A percentile compares a stretch with the other conserved stretches of the same genome.
phyloP scores from a whole-genome alignment of 2,888 invertebrate species.

The Aphodius sticticus region DNA sequence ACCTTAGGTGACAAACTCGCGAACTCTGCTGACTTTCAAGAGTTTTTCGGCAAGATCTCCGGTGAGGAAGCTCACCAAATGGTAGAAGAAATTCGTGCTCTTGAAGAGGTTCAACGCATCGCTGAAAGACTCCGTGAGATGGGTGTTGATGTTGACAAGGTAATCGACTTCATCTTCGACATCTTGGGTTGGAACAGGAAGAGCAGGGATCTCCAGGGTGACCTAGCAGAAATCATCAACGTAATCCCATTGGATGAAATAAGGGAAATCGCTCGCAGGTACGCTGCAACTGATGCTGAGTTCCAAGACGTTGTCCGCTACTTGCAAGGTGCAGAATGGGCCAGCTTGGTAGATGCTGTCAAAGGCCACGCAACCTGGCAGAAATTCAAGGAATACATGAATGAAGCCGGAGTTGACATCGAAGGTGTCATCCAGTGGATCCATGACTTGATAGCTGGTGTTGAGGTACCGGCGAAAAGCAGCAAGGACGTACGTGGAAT shows the following conservation, averaged over 20 bases:
- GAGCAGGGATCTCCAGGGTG: slow-evolving; percentile 39
- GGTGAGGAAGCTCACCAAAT: slow-evolving; percentile 39
- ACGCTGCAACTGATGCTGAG: slow-evolving; percentile 45
- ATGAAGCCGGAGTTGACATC: slow-evolving; percentile 43
- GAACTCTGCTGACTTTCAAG: slow-evolving; percentile 41
- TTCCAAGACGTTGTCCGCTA: slow-evolving; percentile 44
- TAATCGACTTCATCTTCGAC: slow-evolving; percentile 40
- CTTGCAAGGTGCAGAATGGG: slow-evolving; percentile 48
- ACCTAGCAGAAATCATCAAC: slow-evolving; percentile 44
- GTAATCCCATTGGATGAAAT: slow-evolving; percentile 46
- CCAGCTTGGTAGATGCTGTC: slow-evolving; percentile 40
- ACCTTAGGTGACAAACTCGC: slow-evolving; percentile 34
- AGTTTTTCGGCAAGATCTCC: slow-evolving; percentile 39
- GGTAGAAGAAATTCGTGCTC: slow-evolving; percentile 44
- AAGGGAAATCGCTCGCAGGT: slow-evolving; percentile 42
- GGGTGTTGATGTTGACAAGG: slow-evolving; percentile 45
- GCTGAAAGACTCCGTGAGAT: slow-evolving; percentile 40
- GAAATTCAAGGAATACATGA: slow-evolving; percentile 42
- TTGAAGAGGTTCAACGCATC: slow-evolving; percentile 45
- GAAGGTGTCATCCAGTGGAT: slow-evolving; percentile 39
- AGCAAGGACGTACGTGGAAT: slow-evolving; percentile 24
- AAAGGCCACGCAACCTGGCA: slow-evolving; percentile 38
- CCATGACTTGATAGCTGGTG: slow-evolving; percentile 40
- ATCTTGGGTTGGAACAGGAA: too few species aligned
- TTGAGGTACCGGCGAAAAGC: not conserved